Evolutionary conservation across 1,140 invertebrate genomes (phyloP).

Genomic region (Chrysomallon squamiferum): DNA sequence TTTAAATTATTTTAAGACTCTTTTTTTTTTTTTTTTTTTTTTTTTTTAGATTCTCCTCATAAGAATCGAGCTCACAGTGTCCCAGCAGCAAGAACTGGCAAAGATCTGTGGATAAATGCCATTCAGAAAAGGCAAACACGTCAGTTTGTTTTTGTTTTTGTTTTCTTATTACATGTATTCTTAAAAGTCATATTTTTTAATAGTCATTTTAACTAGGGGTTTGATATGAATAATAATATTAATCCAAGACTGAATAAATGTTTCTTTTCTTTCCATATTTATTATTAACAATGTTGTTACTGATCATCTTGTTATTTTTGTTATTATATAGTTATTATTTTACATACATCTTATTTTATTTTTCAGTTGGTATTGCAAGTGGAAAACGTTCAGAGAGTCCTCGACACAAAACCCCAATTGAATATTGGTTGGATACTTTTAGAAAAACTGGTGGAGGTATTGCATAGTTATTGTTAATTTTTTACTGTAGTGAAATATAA

Average conservation of each 20-base stretch:
- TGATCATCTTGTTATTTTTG: too few species aligned
- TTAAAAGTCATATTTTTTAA: background rate
- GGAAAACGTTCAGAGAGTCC: slow-evolving; percentile 41
- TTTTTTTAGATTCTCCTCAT: slow-evolving; percentile 28
- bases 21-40: too few species aligned
- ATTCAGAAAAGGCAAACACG: slow-evolving; percentile 50
- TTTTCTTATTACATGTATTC: background rate
- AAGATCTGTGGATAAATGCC: slow-evolving; percentile 56
- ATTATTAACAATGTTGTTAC: too few species aligned
- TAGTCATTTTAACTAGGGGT: background rate
- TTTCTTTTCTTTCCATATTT: background rate
- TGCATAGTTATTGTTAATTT: background rate
- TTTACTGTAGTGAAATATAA: background rate
- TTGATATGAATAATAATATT: background rate
- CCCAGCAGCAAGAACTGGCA: slow-evolving; percentile 28
- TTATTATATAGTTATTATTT: too few species aligned
- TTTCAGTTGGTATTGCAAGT: slow-evolving; percentile 31
- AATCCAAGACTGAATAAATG: background rate
- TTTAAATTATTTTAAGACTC: too few species aligned
- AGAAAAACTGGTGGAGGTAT: slow-evolving; percentile 53
- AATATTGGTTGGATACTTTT: slow-evolving; percentile 57
- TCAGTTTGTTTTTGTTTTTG: slow-evolving; percentile 14
- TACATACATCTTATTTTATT: too few species aligned
- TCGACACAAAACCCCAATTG: slow-evolving; percentile 48
- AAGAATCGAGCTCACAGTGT: slow-evolving; percentile 42